These are phyloP conservation scores for Pelusios castaneus DNA, from an alignment of 2,113 vertebrate genomes.

Conservation along the genomic window DNA sequence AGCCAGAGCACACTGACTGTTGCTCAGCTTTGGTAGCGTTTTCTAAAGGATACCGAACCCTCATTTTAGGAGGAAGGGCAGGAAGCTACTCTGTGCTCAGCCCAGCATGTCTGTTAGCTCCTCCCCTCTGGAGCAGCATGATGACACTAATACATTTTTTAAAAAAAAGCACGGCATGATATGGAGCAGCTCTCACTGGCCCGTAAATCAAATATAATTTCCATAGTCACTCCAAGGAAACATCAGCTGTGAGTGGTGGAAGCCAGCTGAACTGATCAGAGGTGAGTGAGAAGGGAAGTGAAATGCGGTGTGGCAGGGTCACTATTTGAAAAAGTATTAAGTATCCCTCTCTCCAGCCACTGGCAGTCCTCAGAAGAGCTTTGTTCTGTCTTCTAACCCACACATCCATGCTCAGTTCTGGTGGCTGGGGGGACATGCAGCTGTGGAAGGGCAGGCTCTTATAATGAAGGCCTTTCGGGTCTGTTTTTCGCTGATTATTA, in stretches of 20 bases:
- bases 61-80: not conserved
- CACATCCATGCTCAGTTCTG: not conserved
- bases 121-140: not conserved
- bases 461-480: not conserved
- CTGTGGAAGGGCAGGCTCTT: not conserved
- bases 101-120: fast-evolving
- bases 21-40: not conserved
- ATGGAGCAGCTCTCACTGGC: not conserved
- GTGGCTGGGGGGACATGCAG: not conserved
- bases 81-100: fast-evolving
- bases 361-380: not conserved
- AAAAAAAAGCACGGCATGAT: not conserved
- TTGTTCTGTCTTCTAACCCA: not conserved
- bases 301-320: not conserved
- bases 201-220: not conserved
- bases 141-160: not conserved
- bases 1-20: not conserved
- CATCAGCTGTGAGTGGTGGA: not conserved
- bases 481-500: not conserved
- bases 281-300: not conserved
- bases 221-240: not conserved
- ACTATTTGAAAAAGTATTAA: not conserved
- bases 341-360: not conserved
- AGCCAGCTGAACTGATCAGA: not conserved
- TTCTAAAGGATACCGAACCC: not conserved